A percentile compares a stretch with the other conserved stretches of the same genome.
These are phyloP conservation scores for Glossophaga mutica DNA, from an alignment of 2,797 vertebrate species.

Conservation along the genomic window DNA sequence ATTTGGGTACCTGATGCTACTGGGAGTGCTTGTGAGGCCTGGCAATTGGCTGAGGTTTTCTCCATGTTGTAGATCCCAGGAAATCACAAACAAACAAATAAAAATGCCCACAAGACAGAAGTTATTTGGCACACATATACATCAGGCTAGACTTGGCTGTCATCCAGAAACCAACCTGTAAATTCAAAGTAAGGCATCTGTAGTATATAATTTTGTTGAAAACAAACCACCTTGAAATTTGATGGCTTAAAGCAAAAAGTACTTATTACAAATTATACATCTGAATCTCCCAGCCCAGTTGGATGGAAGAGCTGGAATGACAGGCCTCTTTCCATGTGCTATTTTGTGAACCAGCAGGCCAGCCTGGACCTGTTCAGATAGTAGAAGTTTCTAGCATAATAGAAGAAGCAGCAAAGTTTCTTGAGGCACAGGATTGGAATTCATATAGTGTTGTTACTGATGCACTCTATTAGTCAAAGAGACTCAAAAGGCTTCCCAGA, in stretches of 20 bases:
- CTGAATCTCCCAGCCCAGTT: not conserved
- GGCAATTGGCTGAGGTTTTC: not conserved
- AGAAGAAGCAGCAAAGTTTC: not conserved
- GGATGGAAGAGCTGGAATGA: no score
- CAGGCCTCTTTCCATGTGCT: not conserved
- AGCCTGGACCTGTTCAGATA: not conserved
- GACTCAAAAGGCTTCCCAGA: not conserved
- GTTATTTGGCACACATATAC: not conserved
- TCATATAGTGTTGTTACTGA: not conserved
- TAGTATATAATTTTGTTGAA: not conserved
- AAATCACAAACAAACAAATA: not conserved
- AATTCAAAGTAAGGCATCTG: not conserved
- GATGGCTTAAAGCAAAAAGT: not conserved
- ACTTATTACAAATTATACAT: not conserved
- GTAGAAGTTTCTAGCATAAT: not conserved
- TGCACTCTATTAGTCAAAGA: not conserved
- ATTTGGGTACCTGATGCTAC: not conserved
- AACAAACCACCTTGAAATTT: not conserved
- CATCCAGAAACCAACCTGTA: not conserved
- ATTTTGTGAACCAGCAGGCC: not conserved
- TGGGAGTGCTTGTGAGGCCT: not conserved
- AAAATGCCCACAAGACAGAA: not conserved
- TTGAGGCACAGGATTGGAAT: not conserved
- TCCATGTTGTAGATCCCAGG: not conserved
- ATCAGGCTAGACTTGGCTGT: not conserved